Evolutionary conservation across 2,113 vertebrate species (phyloP), one percentile per base, ranked within the genome.

Genomic region (Elaphurus davidianus): DNA sequence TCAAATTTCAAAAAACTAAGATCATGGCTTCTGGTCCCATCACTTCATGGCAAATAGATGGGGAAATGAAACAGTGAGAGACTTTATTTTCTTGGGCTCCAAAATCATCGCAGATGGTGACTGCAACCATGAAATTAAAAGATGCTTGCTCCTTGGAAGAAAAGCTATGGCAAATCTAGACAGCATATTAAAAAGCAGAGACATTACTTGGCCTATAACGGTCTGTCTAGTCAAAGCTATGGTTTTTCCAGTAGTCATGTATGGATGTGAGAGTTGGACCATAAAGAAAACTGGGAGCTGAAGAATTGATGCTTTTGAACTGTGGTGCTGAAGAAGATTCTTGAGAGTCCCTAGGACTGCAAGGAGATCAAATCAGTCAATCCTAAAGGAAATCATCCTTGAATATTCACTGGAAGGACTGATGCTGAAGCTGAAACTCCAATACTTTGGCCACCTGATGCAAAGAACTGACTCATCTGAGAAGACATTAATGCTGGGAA

Each of bases 281-380:
- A 1, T 36, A 12, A 71, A 71, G 64, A 71, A 71, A 11, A 9
- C 64, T 36, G 64, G 21, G 64, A 0, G 0, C 17, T 1, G 0
- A 71, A 71, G 64, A 71, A 71, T 5, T 1, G 17, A 71, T 21
- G 17, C 4, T 36, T 71, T 71, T 36, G n/a, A 71, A 36, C 64
- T 71, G 33, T n/a, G 33, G 64, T 67, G 8, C 11, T 67, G 64
- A n/a, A 71, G 64, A 67, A 67, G 64, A 71, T 19, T 19, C 33
- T 36, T 71, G 64, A 71, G 64, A 36, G n/a, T 36, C 17, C 9
- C 64, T 71, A 11, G 64, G 64, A 71, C 17, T 21, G n/a, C 17
- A 71, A 71, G 64, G 64, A 71, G 17, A 36, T 36, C n/a, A n/a
- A 71, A 36, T n/a, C 17, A 67, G 64, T 67, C 17, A 17, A 36